Evolutionary conservation across 2,888 invertebrate genomes (phyloP), one percentile per base, ranked within the genome.

Genomic region (Ditula angustiorana): DNA sequence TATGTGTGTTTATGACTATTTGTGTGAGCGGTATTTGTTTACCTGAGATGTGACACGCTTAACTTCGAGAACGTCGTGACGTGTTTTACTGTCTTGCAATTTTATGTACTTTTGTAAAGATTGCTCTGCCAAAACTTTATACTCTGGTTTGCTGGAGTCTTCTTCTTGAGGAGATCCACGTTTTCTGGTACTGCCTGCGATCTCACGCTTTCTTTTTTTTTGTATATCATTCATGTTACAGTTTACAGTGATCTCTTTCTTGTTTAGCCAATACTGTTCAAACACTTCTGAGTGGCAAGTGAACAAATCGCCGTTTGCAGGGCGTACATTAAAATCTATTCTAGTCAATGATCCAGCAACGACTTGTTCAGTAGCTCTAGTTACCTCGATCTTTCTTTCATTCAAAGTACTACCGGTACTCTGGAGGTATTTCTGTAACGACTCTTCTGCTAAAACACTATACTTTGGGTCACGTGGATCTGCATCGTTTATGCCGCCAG

Each of bases 51-150:
- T 63, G 1, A 83, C 87, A 57, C 69, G 74, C 56, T 74, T 78
- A 0, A 87, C 79, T 66, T 81, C 71, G 4, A 79, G 66, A 30
- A 87, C 74, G 55, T 73, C 68, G 65, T 82, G 77, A 19, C 60
- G 65, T 23, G 67, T 57, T 37, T 68, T 64, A 47, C 33, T 71
- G 33, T 76, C 74, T 16, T 74, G 60, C 19, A 63, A 56, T 10
- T 66, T 67, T 66, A 73, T 65, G 67, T 81, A 83, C 53, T 80
- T 73, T 8, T 58, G 63, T 46, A 87, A 73, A 1, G 85, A 79
- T 60, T 83, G 74, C 60, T 76, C 69, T 19, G 87, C 84, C 52
- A 84, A 70, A 24, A 55, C 11, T 70, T 70, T 75, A 67, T 76
- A 82, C 67, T 80, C 66, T 13, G 66, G 30, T 41, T 79, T 72